phyloP scores from a whole-genome alignment of 2,888 invertebrate genomes.

The Mamestra brassicae region DNA sequence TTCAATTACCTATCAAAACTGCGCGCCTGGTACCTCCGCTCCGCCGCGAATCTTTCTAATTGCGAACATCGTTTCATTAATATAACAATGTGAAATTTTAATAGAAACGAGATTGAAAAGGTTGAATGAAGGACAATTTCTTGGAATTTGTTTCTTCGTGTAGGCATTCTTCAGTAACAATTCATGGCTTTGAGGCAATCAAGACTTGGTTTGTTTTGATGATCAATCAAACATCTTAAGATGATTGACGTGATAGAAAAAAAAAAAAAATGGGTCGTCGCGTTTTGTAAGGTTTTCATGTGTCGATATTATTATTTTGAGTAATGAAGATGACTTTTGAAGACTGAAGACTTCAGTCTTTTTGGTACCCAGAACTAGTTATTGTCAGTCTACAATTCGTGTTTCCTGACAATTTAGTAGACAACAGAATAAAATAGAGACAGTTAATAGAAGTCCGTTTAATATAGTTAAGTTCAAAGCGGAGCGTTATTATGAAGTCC shows the following conservation, averaged over 20 bases:
- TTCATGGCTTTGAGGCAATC: not conserved
- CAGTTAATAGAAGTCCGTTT: constrained; percentile 36
- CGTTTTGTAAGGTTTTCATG: no score
- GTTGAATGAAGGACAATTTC: constrained; percentile 18
- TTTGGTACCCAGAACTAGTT: no score
- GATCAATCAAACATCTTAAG: not conserved
- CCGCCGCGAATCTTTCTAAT: constrained; percentile 51
- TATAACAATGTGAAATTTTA: constrained; percentile 46
- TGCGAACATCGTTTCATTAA: constrained; percentile 38
- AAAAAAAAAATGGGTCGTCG: no score
- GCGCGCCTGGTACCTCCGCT: constrained; percentile 45
- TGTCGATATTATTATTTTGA: no score
- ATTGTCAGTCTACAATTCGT: not conserved
- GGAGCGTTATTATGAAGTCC: constrained; percentile 39
- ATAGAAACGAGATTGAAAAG: constrained; percentile 38
- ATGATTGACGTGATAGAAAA: no score
- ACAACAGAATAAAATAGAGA: constrained; percentile 24
- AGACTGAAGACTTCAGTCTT: no score
- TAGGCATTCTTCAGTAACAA: constrained; percentile 7
- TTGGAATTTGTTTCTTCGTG: not conserved
- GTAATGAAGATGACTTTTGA: no score
- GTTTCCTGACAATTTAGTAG: constrained; percentile 12
- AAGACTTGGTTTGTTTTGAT: not conserved
- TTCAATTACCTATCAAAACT: constrained; percentile 79
- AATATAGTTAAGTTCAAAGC: constrained; percentile 21